A percentile compares a stretch with the other conserved stretches of the same genome.
phyloP scores from a whole-genome alignment of 2,888 invertebrate genomes.

The Chalcis sispes region DNA sequence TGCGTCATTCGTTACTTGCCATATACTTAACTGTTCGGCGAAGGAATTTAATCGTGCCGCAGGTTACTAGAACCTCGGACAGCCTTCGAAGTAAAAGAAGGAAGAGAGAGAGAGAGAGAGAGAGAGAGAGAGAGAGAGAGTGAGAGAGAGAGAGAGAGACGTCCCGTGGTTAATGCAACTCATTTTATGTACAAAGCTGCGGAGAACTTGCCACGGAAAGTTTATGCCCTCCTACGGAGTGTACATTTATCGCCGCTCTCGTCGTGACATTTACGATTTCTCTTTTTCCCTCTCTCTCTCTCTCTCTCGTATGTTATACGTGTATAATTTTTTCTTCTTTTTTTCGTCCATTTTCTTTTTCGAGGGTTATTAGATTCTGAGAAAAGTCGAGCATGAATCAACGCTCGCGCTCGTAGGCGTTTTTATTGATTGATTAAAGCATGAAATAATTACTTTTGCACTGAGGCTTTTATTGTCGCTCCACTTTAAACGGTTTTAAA shows the following conservation, averaged over 20 bases:
- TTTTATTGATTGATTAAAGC: slow-evolving; percentile 27
- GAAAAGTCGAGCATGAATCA: slow-evolving; percentile 40
- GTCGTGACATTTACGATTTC: slow-evolving; percentile 47
- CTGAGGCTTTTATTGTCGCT: too few relatives aligned
- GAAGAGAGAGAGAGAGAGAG: slow-evolving; percentile 4
- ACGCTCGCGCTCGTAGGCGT: neutral
- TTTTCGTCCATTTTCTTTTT: slow-evolving; percentile 19
- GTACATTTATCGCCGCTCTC: slow-evolving; percentile 49
- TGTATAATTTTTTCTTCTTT: neutral
- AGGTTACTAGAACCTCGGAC: too few relatives aligned
- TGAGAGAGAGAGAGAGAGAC: slow-evolving; percentile 6
- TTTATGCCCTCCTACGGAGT: slow-evolving; percentile 29
- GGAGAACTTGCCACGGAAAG: slow-evolving; percentile 39
- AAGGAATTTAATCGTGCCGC: slow-evolving; percentile 45
- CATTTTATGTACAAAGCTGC: slow-evolving; percentile 48
- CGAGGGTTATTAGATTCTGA: slow-evolving; percentile 41
- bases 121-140: neutral
- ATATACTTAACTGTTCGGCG: slow-evolving; percentile 15
- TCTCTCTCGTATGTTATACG: neutral
- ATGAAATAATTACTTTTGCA: neutral
- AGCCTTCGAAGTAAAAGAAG: neutral
- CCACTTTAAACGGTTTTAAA: too few relatives aligned
- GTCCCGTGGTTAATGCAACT: slow-evolving; percentile 39
- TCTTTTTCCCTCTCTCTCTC: neutral
- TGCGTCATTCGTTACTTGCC: slow-evolving; percentile 6